Percentiles rank a stretch among this genome's conserved stretches.
These are phyloP conservation scores for Limnephilus rhombicus DNA, from an alignment of 2,888 invertebrate genomes.

Conservation along the genomic window DNA sequence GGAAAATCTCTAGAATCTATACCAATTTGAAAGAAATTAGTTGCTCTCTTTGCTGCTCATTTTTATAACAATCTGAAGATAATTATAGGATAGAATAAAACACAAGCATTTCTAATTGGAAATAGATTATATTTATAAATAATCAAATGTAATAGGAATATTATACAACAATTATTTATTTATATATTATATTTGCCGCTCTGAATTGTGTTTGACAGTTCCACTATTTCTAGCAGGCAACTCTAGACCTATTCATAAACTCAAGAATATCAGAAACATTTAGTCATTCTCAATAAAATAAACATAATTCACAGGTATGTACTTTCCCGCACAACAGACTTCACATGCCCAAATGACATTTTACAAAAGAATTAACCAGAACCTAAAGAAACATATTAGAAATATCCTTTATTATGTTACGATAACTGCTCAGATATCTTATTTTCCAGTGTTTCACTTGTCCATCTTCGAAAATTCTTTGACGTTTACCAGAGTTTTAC, in stretches of 20 bases:
- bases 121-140: slow-evolving; percentile 73
- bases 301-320: slow-evolving; percentile 18
- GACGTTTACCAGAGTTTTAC: no score
- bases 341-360: slow-evolving; percentile 42
- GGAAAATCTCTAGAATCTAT: no score
- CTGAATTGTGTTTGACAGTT: slow-evolving; percentile 63
- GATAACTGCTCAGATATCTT: no score
- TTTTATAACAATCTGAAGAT: no score
- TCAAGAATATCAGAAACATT: slow-evolving; percentile 28
- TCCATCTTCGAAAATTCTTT: no score
- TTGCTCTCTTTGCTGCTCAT: no score
- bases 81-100: slow-evolving; percentile 36
- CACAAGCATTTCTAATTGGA: slow-evolving; percentile 66
- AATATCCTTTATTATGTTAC: neutral
- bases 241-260: slow-evolving; percentile 61
- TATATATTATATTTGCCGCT: slow-evolving; percentile 75
- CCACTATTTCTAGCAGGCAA: slow-evolving; percentile 67
- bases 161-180: slow-evolving; percentile 75
- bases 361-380: slow-evolving; percentile 12
- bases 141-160: slow-evolving; percentile 78
- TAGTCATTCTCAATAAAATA: slow-evolving; percentile 2
- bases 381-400: neutral
- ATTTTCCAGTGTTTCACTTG: no score
- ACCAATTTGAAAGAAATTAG: no score
- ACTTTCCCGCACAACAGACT: neutral